Percentiles rank a stretch among this genome's conserved stretches.
phyloP scores from a whole-genome alignment of 2,888 invertebrate species.

The Melieria picta region DNA sequence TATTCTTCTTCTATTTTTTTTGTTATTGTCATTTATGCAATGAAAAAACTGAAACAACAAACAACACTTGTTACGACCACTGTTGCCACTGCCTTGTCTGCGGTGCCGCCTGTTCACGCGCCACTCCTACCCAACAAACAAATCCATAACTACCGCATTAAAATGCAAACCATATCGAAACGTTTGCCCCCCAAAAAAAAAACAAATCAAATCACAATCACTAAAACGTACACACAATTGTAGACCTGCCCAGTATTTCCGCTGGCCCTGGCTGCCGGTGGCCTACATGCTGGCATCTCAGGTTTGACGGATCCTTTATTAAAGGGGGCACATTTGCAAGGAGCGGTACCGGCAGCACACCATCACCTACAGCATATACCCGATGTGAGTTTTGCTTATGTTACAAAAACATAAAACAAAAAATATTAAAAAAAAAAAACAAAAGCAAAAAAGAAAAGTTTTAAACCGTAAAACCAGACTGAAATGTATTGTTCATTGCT shows the following conservation, averaged over 20 bases:
- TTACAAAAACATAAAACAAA: slow-evolving; percentile 18
- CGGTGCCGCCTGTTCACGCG: no score
- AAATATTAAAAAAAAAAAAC: not conserved
- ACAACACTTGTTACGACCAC: slow-evolving; percentile 32
- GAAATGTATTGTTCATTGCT: no score
- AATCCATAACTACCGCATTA: no score
- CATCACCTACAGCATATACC: slow-evolving; percentile 67
- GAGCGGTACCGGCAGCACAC: slow-evolving; percentile 66
- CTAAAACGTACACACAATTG: slow-evolving; percentile 35
- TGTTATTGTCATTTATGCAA: slow-evolving; percentile 27
- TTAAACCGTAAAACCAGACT: not conserved
- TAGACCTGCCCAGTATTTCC: slow-evolving; percentile 68
- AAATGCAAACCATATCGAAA: not conserved
- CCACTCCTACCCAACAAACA: no score
- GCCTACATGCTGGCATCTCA: slow-evolving; percentile 67
- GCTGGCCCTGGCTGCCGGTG: slow-evolving; percentile 67
- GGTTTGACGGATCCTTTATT: slow-evolving; percentile 67
- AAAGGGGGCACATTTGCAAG: slow-evolving; percentile 67
- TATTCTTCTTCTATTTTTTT: slow-evolving; percentile 26
- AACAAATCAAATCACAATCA: slow-evolving; percentile 33
- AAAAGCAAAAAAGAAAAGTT: slow-evolving; percentile 2
- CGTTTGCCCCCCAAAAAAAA: slow-evolving; percentile 29
- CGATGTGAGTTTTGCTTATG: slow-evolving; percentile 66
- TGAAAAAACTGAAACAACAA: slow-evolving; percentile 26
- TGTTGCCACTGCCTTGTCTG: slow-evolving; percentile 24